Evolutionary conservation across 2,888 invertebrate species (phyloP).

Genomic region (Onthophagus sagittarius): DNA sequence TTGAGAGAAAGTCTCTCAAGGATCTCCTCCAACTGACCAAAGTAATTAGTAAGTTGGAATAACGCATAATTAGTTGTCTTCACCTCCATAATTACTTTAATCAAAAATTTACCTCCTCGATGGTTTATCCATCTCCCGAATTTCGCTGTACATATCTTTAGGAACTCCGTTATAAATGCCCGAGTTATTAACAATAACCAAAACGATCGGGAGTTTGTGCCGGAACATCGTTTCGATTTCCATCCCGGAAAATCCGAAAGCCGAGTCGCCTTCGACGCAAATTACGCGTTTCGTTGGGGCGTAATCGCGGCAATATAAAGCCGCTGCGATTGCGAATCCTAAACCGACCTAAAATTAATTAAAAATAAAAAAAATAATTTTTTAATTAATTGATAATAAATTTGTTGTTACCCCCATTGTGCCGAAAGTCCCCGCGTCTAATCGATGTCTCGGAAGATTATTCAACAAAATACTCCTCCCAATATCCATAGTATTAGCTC

Average conservation of each 20-base stretch:
- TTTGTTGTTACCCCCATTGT: constrained; percentile 77
- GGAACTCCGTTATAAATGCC: constrained; percentile 90
- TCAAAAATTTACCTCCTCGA: constrained; percentile 58
- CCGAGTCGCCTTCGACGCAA: constrained; percentile 95
- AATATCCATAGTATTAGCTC: constrained; percentile 99
- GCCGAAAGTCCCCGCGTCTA: constrained; percentile 96
- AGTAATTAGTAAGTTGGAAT: too few relatives aligned
- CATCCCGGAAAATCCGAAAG: constrained; percentile 98
- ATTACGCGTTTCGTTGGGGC: constrained; percentile 79
- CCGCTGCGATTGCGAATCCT: constrained; percentile 90
- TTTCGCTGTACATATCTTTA: constrained; percentile 65
- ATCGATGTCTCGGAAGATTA: constrained; percentile 75
- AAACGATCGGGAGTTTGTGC: constrained; percentile 85
- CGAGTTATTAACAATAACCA: constrained; percentile 92
- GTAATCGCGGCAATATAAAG: constrained; percentile 80
- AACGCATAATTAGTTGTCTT: too few relatives aligned
- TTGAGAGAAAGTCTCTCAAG: too few relatives aligned
- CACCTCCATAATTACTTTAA: background rate
- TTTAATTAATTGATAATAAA: background rate
- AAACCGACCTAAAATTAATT: constrained; percentile 62
- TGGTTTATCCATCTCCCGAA: constrained; percentile 67
- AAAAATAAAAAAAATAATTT: background rate
- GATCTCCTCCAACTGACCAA: too few relatives aligned
- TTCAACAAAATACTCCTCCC: constrained; percentile 87
- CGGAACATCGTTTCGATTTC: constrained; percentile 96